These are phyloP conservation scores for Tachina grossa DNA, from an alignment of 2,888 invertebrate species.

Conservation along the genomic window DNA sequence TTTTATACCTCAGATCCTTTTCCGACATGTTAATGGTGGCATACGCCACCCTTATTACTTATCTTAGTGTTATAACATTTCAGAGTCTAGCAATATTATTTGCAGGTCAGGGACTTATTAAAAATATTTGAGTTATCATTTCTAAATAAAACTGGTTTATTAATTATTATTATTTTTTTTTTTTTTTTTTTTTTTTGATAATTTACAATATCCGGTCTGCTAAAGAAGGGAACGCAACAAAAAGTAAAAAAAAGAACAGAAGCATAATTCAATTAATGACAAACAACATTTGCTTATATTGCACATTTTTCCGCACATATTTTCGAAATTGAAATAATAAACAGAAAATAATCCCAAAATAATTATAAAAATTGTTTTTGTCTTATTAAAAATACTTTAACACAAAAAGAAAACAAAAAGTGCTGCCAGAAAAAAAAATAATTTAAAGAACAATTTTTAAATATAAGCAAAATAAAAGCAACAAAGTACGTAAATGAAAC, in stretches of 20 bases:
- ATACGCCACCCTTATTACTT: no score
- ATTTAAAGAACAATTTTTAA: neutral
- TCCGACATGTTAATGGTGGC: no score
- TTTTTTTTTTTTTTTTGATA: neutral
- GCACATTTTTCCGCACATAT: slow-evolving; percentile 10
- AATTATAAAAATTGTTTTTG: neutral
- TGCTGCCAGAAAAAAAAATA: neutral
- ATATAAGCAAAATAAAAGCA: neutral
- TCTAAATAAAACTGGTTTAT: neutral
- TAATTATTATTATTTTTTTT: no score
- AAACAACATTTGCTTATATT: neutral
- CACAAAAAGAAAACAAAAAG: slow-evolving; percentile 3
- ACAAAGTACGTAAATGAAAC: neutral
- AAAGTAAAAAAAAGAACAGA: neutral
- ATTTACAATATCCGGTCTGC: slow-evolving; percentile 31
- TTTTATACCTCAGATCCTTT: no score
- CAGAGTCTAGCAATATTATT: no score
- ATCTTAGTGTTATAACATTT: no score
- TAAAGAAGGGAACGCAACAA: slow-evolving; percentile 6
- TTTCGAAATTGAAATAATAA: slow-evolving; percentile 22
- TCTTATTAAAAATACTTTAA: neutral
- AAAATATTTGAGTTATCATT: neutral
- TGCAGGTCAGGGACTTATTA: neutral
- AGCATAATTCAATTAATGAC: slow-evolving; percentile 20
- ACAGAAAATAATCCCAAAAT: slow-evolving; percentile 17